A percentile compares a stretch with the other conserved stretches of the same genome.
phyloP scores from a whole-genome alignment of 2,888 invertebrate genomes.

The Conistra vaccinii region DNA sequence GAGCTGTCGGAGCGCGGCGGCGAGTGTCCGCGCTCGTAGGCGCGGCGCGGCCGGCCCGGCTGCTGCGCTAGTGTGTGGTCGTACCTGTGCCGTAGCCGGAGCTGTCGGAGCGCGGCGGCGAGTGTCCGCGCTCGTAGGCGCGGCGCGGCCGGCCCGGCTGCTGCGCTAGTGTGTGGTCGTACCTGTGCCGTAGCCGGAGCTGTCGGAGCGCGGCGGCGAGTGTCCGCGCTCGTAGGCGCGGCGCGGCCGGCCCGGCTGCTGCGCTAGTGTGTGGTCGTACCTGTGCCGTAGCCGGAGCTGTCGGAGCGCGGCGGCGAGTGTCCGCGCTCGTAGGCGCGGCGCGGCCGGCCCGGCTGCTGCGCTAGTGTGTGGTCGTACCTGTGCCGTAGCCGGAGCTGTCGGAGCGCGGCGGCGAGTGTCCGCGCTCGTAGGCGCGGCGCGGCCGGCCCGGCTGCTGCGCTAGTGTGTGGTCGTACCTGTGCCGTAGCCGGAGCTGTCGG shows the following conservation, averaged over 20 bases:
- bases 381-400: constrained; percentile 96
- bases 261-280: constrained; percentile 74
- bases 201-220: constrained; percentile 93
- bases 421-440: constrained; percentile 93
- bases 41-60: no score
- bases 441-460: constrained; percentile 86
- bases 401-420: constrained; percentile 95
- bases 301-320: constrained; percentile 95
- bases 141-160: constrained; percentile 89
- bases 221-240: constrained; percentile 69
- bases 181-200: constrained; percentile 69
- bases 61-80: no score
- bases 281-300: constrained; percentile 96
- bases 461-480: constrained; percentile 88
- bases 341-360: constrained; percentile 88
- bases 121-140: constrained; percentile 94
- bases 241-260: no score
- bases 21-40: no score
- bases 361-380: constrained; percentile 79
- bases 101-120: constrained; percentile 80
- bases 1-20: no score
- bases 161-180: no score
- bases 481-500: constrained; percentile 96
- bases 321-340: constrained; percentile 93
- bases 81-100: constrained; percentile 93